A percentile compares a stretch with the other conserved stretches of the same genome.
These are phyloP conservation scores for Escarpia spicata DNA, from an alignment of 2,888 invertebrate species.

Conservation along the genomic window DNA sequence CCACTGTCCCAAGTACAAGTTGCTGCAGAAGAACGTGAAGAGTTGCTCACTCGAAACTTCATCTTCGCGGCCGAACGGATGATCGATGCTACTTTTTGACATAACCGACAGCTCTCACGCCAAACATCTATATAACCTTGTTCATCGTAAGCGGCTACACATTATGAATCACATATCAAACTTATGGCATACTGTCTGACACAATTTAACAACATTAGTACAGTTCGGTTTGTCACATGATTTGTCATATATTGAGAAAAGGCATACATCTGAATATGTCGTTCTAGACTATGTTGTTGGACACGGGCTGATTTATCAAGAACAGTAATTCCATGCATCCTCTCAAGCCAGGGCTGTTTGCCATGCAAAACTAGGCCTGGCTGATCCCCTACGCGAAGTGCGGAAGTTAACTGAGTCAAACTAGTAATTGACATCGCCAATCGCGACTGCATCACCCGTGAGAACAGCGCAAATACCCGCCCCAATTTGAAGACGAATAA, in stretches of 20 bases:
- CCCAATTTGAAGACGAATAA: too few species aligned
- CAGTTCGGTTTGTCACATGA: background rate
- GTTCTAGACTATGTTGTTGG: background rate
- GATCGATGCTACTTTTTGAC: background rate
- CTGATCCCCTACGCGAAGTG: too few species aligned
- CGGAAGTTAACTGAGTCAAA: too few species aligned
- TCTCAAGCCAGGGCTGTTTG: too few species aligned
- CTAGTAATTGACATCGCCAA: too few species aligned
- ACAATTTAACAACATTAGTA: conserved; percentile 2
- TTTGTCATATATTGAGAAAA: background rate
- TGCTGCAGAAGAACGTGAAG: conserved; percentile 56
- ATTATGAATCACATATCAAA: background rate
- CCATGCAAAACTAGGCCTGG: too few species aligned
- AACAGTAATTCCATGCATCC: too few species aligned
- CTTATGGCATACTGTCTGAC: background rate
- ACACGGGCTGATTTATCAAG: too few species aligned
- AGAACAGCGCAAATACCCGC: too few species aligned
- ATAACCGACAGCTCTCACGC: background rate
- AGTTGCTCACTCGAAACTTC: conserved; percentile 38
- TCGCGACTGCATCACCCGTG: too few species aligned
- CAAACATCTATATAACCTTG: background rate
- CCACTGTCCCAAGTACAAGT: conserved; percentile 59
- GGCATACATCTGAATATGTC: background rate
- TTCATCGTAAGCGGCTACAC: background rate
- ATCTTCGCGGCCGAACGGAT: conserved; percentile 40